phyloP scores from a whole-genome alignment of 92 coral and sea anemone species.

The Epizoanthus ramosus region DNA sequence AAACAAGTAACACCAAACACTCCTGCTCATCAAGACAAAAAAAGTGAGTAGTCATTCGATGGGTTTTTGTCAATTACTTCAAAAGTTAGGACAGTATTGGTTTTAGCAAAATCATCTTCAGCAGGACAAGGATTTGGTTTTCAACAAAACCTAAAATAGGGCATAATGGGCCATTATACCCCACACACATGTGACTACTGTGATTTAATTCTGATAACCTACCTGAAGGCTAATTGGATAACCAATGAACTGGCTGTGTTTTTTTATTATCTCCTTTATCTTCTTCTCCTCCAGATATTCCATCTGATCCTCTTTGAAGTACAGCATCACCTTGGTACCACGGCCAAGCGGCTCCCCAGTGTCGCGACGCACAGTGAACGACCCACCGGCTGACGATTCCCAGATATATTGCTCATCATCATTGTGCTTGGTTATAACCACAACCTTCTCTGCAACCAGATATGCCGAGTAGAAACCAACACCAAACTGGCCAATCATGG shows the following conservation, averaged over 20 bases:
- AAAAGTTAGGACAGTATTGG: no score
- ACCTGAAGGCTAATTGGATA: conserved; percentile 93
- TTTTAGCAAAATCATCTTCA: no score
- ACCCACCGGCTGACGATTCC: conserved; percentile 99
- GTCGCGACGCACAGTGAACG: conserved; percentile 93
- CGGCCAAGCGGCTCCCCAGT: conserved; percentile 82
- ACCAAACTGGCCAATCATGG: conserved; percentile 99
- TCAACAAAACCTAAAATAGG: no score
- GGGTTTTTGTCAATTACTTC: no score
- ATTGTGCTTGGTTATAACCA: conserved; percentile 92
- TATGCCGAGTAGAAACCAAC: conserved; percentile 99
- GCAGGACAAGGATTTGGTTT: no score
- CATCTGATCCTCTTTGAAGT: conserved; percentile 91
- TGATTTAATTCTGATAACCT: not conserved
- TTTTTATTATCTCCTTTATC: conserved; percentile 89
- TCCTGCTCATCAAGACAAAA: no score
- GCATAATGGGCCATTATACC: no score
- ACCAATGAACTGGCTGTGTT: conserved; percentile 99
- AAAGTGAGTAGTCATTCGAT: no score
- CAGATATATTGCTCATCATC: conserved; percentile 98
- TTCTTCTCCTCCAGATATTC: conserved; percentile 92
- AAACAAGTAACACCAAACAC: no score
- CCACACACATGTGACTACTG: no score
- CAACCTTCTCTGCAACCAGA: conserved; percentile 93
- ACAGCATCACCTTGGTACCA: conserved; percentile 86